Percentiles rank a stretch among this genome's conserved stretches.
Conservation (phyloP, 2,888 invertebrate species). For the Meliscaeva auricollis region DNA sequence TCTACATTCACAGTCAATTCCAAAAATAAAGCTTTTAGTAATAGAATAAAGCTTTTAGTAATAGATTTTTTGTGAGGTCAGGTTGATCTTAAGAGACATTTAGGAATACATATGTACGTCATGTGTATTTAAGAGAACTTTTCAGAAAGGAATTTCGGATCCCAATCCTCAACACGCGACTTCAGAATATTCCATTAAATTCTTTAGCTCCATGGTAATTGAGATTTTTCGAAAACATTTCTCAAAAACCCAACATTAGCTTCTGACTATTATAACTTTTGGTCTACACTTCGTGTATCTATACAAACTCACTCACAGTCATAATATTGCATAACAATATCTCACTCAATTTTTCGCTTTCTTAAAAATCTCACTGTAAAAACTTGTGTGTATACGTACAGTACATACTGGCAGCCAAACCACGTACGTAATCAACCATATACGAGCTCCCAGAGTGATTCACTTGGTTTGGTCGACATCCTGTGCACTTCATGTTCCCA, state of each 20-base stretch:
- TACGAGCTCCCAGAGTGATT: conserved; percentile 43
- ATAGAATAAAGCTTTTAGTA: too few relatives aligned
- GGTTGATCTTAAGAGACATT: too few relatives aligned
- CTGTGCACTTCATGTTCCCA: conserved; percentile 56
- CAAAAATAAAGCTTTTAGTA: too few relatives aligned
- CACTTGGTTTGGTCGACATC: conserved; percentile 58
- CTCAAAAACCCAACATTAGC: background rate
- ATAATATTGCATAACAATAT: conserved; percentile 61
- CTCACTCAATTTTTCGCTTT: conserved; percentile 50
- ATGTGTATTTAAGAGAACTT: too few relatives aligned
- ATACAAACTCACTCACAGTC: conserved; percentile 47
- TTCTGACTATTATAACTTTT: background rate
- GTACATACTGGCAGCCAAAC: background rate
- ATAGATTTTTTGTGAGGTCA: too few relatives aligned
- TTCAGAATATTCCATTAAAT: too few relatives aligned
- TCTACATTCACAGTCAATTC: too few relatives aligned
- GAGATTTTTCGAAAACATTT: too few relatives aligned
- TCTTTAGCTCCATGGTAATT: too few relatives aligned
- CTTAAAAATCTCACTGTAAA: conserved; percentile 18
- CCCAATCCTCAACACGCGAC: too few relatives aligned
- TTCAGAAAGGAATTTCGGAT: too few relatives aligned
- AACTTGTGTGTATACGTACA: conserved; percentile 41
- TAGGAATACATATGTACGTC: too few relatives aligned
- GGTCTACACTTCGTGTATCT: background rate
- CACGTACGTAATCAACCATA: conserved; percentile 35